These are phyloP conservation scores for Scaptomyza polygonia DNA, from an alignment of 2,888 invertebrate species.

Conservation along the genomic window DNA sequence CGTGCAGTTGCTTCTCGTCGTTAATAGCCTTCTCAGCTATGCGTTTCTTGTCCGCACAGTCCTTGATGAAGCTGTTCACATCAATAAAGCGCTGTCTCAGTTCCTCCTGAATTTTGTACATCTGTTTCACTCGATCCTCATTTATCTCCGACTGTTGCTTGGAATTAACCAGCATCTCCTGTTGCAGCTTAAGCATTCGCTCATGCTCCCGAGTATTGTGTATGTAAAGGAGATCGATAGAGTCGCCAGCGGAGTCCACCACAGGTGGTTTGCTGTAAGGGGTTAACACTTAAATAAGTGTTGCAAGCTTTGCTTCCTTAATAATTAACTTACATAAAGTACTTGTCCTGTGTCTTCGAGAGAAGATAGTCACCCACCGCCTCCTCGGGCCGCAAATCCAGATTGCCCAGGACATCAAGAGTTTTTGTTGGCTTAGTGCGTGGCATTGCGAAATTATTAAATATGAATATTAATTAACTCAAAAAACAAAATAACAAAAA, in stretches of 20 bases:
- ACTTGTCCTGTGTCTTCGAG: constrained; percentile 79
- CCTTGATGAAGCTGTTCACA: constrained; percentile 83
- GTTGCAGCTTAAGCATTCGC: constrained; percentile 78
- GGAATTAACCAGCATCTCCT: constrained; percentile 77
- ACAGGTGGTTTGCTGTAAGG: constrained; percentile 79
- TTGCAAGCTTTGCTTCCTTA: neutral
- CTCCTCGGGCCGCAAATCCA: constrained; percentile 82
- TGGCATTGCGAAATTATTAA: constrained; percentile 71
- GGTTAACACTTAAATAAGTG: neutral
- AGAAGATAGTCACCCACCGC: constrained; percentile 80
- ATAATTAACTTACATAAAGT: constrained; percentile 69
- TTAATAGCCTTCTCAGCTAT: constrained; percentile 77
- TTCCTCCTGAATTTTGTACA: constrained; percentile 75
- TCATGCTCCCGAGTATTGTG: constrained; percentile 82
- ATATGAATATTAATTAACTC: constrained; percentile 1
- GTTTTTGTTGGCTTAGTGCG: constrained; percentile 81
- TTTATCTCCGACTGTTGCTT: constrained; percentile 74
- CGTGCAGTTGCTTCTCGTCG: constrained; percentile 70
- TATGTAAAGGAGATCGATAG: constrained; percentile 81
- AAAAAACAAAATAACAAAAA: neutral
- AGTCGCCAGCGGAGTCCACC: constrained; percentile 81
- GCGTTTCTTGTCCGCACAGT: constrained; percentile 81
- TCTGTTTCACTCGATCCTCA: constrained; percentile 68
- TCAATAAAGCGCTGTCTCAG: constrained; percentile 82
- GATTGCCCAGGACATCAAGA: constrained; percentile 82